Base-by-base conservation (phyloP, 2,888 invertebrate genomes). In the Allophyes oxyacanthae region DNA sequence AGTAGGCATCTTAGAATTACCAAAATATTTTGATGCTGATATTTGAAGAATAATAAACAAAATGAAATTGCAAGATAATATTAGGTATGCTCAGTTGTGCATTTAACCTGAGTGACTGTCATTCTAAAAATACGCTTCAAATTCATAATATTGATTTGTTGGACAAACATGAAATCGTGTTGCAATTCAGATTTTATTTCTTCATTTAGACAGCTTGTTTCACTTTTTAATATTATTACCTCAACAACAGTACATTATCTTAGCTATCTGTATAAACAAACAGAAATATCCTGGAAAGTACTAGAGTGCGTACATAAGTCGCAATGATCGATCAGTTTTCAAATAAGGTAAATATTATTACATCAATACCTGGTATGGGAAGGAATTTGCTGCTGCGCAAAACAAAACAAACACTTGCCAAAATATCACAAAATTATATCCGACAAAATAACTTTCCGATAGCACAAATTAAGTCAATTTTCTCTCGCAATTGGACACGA, bases 251-350 rank as follows among this genome's bases (percentile, higher is more conserved):
- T 34, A 30, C n/a, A 28, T 6, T 28, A 6, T 4, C 5, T 6
- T n/a, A n/a, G 6, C 14, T 26, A 7, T 2, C n/a, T 10, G 25
- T 8, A 36, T 51, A 45, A 11, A 44, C n/a, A 64, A 43, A 41
- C 11, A 8, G 33, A 69, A 45, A 14, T 30, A 33, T 37, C 20
- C 49, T 71, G 38, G 83, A 82, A 83, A 71, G 64, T 79, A 64
- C 78, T 75, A 76, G 77, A 81, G 63, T 61, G 13, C 30, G 26
- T 34, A 44, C 10, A 52, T 40, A 80, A 84, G 87, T 83, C 85
- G 88, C 83, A 87, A 68, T 75, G 61, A 89, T 87, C 88, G 86
- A 89, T 88, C 81, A 80, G 77, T 82, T 79, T 75, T 65, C 57
- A 64, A 65, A 77, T 44, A 63, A 64, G 15, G 57, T 44, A 38